phyloP scores from a whole-genome alignment of 1,140 invertebrate species.

The Drosophila novamexicana region DNA sequence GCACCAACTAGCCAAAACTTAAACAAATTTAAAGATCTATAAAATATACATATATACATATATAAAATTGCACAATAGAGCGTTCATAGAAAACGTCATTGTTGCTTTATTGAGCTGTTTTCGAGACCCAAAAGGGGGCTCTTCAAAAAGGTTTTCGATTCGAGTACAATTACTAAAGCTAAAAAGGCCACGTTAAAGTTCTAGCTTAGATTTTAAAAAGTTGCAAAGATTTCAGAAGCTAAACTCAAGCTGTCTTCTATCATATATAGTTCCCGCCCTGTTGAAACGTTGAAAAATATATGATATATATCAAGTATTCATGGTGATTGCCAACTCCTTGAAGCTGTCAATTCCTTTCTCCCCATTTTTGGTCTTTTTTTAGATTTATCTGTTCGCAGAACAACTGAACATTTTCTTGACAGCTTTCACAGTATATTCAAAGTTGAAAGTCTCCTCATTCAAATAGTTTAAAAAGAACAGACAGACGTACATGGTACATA shows the following conservation, averaged over 20 bases:
- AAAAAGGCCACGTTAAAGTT: background rate
- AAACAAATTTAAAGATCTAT: background rate
- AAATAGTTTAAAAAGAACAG: background rate
- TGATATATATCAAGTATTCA: too few species aligned
- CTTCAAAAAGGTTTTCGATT: conserved; percentile 17
- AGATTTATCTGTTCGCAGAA: too few species aligned
- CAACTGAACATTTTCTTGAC: too few species aligned
- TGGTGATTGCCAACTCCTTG: too few species aligned
- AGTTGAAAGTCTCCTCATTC: too few species aligned
- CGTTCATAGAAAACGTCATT: conserved; percentile 36
- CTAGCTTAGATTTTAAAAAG: background rate
- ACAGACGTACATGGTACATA: too few species aligned
- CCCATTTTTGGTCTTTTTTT: too few species aligned
- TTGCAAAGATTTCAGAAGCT: background rate
- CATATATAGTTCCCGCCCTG: too few species aligned
- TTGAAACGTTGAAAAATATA: too few species aligned
- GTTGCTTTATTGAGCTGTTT: conserved; percentile 51
- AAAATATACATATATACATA: conserved; percentile 15
- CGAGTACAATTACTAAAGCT: conserved; percentile 32
- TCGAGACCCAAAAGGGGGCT: conserved; percentile 19
- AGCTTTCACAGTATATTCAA: too few species aligned
- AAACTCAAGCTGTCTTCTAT: background rate
- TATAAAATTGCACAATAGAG: conserved; percentile 50
- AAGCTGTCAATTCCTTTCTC: too few species aligned
- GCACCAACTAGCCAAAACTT: conserved; percentile 58